phyloP scores from a whole-genome alignment of 2,797 vertebrate species.

The Furcifer pardalis region DNA sequence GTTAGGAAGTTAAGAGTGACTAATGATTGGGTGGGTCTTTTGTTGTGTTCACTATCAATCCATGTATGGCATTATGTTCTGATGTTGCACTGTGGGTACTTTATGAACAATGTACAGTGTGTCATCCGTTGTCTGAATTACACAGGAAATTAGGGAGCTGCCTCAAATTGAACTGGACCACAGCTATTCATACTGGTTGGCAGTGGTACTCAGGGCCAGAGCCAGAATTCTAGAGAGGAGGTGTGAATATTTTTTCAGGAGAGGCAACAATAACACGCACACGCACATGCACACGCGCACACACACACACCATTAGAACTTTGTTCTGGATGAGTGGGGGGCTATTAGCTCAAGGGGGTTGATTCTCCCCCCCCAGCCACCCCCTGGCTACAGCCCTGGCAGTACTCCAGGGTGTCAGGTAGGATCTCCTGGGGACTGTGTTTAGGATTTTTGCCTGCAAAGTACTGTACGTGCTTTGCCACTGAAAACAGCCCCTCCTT shows the following conservation, averaged over 20 bases:
- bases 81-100: too few species aligned
- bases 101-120: neutral
- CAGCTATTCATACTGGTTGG: neutral
- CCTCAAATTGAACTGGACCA: neutral
- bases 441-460: neutral
- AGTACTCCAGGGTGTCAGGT: neutral
- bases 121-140: neutral
- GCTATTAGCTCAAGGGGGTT: too few species aligned
- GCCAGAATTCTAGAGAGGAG: too few species aligned
- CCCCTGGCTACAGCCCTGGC: too few species aligned
- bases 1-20: neutral
- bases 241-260: too few species aligned
- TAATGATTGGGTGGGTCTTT: too few species aligned
- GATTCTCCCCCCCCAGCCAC: too few species aligned
- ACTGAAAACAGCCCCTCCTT: neutral
- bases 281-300: too few species aligned
- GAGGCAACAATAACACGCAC: too few species aligned
- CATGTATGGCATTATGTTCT: neutral
- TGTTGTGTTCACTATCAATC: neutral
- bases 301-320: too few species aligned
- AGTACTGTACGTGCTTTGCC: neutral
- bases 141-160: neutral
- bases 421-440: neutral
- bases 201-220: neutral
- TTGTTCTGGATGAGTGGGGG: too few species aligned